A percentile compares a stretch with the other conserved stretches of the same genome.
phyloP scores from a whole-genome alignment of 2,888 invertebrate species.

The Rhagonycha lutea region DNA sequence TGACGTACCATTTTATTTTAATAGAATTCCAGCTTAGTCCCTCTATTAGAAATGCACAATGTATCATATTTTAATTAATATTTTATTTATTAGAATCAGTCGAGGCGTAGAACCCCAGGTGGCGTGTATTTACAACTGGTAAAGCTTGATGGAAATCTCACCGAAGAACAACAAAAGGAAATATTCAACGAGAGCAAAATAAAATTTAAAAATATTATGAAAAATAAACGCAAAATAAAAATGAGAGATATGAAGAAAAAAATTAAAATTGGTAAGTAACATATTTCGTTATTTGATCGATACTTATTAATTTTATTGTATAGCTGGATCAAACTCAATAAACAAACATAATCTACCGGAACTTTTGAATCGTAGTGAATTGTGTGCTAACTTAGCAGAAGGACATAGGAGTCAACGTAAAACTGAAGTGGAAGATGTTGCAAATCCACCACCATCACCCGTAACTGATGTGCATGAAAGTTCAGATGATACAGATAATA shows the following conservation, averaged over 20 bases:
- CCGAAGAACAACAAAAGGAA: constrained; percentile 66
- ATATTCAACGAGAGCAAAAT: constrained; percentile 72
- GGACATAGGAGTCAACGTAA: constrained; percentile 51
- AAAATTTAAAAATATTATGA: constrained; percentile 61
- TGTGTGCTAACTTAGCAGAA: constrained; percentile 48
- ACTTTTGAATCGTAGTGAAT: constrained; percentile 65
- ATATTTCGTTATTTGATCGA: background rate
- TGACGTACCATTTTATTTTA: too few relatives aligned
- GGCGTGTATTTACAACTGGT: constrained; percentile 84
- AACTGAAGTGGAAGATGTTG: constrained; percentile 60
- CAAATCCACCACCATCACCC: constrained; percentile 82
- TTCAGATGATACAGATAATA: constrained; percentile 57
- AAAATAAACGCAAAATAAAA: constrained; percentile 63
- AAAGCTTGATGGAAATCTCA: constrained; percentile 70
- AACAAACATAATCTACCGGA: constrained; percentile 59
- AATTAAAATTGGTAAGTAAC: constrained; percentile 39
- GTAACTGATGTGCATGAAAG: constrained; percentile 72
- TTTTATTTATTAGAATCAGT: constrained; percentile 66
- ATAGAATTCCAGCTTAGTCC: too few relatives aligned
- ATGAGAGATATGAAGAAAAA: constrained; percentile 67
- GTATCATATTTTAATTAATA: background rate
- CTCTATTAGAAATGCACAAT: too few relatives aligned
- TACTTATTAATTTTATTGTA: constrained; percentile 1
- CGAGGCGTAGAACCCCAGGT: constrained; percentile 82
- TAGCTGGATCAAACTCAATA: constrained; percentile 24